Base-by-base conservation (phyloP, 2,797 vertebrate genomes). In the Karalla daura region DNA sequence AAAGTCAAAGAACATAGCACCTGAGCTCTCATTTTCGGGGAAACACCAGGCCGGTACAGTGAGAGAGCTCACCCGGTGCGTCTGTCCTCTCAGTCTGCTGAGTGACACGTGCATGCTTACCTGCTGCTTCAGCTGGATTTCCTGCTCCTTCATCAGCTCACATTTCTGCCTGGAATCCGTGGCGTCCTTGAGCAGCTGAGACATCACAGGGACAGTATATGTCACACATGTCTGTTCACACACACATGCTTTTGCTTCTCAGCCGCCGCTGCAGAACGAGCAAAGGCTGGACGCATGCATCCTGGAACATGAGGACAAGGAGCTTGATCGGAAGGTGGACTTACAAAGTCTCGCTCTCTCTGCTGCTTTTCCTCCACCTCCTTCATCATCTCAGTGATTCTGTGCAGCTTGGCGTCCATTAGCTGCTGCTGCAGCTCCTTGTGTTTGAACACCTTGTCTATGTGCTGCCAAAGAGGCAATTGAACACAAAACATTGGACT, bases 361-460 rank as follows among this genome's bases (percentile, higher is more conserved):
- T 97, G 96, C 89, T 99, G 98, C 63, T 97, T 96, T 79, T 98
- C 96, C 76, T 99, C 97, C n/a, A 97, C 95, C 77, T 98, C 96
- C 82, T 95, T 97, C 93, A 99, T 98, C 83, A 99, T 95, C 45
- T 98, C 96, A 0, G 97, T 96, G 21, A 97, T 98, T 78, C 95
- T 96, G 88, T 98, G 97, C 80, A 99, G 95, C 89, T 99, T 99
- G 81, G 96, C 96, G 44, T 99, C 98, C 86, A 98, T 96, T 58
- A 99, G 92, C 87, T 99, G 97, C 74, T 98, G 98, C 63, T 99
- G 98, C 24, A 99, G 88, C 79, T 99, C 98, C 89, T 99, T 99
- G 88, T 99, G 97, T 72, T 98, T 99, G 88, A 99, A 99, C 62
- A 99, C 96, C 85, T 98, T 98, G 90, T 99, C 97, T 72, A 99